Percentiles rank a stretch among this genome's conserved stretches.
Evolutionary conservation across 2,797 vertebrate species (phyloP).

Genomic region (Sternotherus odoratus): DNA sequence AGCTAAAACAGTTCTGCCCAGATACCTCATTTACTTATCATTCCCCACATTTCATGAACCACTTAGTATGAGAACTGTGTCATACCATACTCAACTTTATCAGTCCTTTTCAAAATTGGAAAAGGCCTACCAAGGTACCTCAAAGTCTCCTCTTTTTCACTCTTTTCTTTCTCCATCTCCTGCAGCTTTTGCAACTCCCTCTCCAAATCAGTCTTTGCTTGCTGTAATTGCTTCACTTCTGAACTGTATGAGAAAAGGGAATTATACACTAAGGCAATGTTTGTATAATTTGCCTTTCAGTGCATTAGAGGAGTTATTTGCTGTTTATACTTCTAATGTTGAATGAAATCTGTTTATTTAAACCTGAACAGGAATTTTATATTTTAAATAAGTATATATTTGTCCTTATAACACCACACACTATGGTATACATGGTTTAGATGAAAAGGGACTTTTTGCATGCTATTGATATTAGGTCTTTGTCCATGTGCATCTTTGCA

Average conservation of each 20-base stretch:
- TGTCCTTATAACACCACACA: not conserved
- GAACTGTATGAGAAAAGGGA: conserved; percentile 59
- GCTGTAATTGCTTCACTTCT: conserved; percentile 80
- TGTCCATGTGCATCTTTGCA: not conserved
- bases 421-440: not conserved
- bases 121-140: conserved; percentile 41
- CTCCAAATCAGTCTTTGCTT: conserved; percentile 79
- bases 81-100: accelerated
- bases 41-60: not conserved
- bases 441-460: not conserved
- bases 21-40: not conserved
- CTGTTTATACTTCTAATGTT: not conserved
- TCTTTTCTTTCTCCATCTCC: conserved; percentile 53
- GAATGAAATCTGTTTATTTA: not conserved
- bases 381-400: not conserved
- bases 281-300: not conserved
- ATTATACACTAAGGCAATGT: not conserved
- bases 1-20: not conserved
- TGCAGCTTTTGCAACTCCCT: conserved; percentile 78
- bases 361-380: not conserved
- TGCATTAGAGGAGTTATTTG: not conserved
- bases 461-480: not conserved
- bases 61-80: not conserved
- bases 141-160: conserved; percentile 34
- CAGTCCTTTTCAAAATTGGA: not conserved